phyloP scores from a whole-genome alignment of 2,888 invertebrate genomes.

The Zaprionus bogoriensis region DNA sequence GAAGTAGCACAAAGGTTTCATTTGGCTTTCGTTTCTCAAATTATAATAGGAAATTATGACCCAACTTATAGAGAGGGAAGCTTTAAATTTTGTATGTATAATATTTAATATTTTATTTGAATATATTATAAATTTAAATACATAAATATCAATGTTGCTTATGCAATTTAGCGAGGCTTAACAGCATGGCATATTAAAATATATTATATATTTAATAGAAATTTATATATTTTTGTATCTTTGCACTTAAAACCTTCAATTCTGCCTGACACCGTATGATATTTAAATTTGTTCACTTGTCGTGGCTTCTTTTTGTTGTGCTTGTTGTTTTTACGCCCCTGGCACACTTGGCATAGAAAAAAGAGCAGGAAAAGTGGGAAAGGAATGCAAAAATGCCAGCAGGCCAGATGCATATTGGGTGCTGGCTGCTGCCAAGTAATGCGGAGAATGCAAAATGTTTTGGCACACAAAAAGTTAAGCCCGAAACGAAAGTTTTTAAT shows the following conservation, averaged over 20 bases:
- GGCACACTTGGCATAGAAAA: constrained; percentile 47
- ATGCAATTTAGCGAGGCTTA: too few relatives aligned
- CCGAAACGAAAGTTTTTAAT: constrained; percentile 70
- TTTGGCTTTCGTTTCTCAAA: too few relatives aligned
- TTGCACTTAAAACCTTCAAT: not conserved
- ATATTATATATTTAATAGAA: too few relatives aligned
- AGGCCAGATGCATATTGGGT: constrained; percentile 35
- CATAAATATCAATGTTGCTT: too few relatives aligned
- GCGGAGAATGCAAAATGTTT: constrained; percentile 48
- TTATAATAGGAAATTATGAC: too few relatives aligned
- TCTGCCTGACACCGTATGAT: not conserved
- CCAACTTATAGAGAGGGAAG: too few relatives aligned
- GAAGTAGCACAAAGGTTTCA: too few relatives aligned
- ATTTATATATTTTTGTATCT: too few relatives aligned
- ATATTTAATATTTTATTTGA: too few relatives aligned
- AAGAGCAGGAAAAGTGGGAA: not conserved
- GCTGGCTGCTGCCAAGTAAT: constrained; percentile 50
- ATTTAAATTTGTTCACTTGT: constrained; percentile 27
- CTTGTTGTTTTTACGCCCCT: constrained; percentile 27
- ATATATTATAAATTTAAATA: too few relatives aligned
- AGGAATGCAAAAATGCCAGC: not conserved
- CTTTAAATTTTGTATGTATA: too few relatives aligned
- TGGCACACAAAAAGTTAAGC: constrained; percentile 49
- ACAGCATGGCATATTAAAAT: too few relatives aligned
- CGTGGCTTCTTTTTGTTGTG: not conserved